Percentiles rank a stretch among this genome's conserved stretches.
Evolutionary conservation across 2,888 invertebrate species (phyloP).

Genomic region (Phaonia tiefii): DNA sequence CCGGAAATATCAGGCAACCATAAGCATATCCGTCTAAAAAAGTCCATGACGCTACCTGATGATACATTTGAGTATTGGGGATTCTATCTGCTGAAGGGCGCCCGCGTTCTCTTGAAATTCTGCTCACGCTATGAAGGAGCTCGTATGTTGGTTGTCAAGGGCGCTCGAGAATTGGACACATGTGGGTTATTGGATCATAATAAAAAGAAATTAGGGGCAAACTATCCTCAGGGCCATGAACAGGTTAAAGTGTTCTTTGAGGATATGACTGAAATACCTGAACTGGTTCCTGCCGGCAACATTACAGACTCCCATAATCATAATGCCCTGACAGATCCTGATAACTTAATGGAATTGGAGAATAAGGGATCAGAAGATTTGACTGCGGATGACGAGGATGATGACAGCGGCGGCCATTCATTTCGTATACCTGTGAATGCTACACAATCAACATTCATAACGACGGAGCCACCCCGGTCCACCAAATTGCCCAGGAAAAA

Average conservation of each 20-base stretch:
- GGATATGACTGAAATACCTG: slow-evolving; percentile 81
- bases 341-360: slow-evolving; percentile 74
- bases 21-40: slow-evolving; percentile 89
- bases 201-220: slow-evolving; percentile 84
- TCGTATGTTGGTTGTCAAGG: slow-evolving; percentile 90
- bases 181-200: slow-evolving; percentile 89
- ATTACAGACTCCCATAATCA: slow-evolving; percentile 63
- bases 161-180: slow-evolving; percentile 88
- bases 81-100: slow-evolving; percentile 90
- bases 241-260: slow-evolving; percentile 83
- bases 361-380: slow-evolving; percentile 78
- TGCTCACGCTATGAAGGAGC: slow-evolving; percentile 91
- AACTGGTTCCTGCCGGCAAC: slow-evolving; percentile 59
- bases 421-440: slow-evolving; percentile 37
- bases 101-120: slow-evolving; percentile 88
- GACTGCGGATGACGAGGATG: slow-evolving; percentile 69
- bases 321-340: not conserved
- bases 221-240: slow-evolving; percentile 79
- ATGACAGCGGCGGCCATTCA: too few relatives aligned
- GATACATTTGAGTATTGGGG: slow-evolving; percentile 95
- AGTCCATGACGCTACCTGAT: slow-evolving; percentile 91
- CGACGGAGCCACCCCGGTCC: slow-evolving; percentile 42
- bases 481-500: slow-evolving; percentile 68
- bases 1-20: slow-evolving; percentile 86
- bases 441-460: slow-evolving; percentile 41